Base-by-base conservation (phyloP, 2,797 vertebrate genomes). In the Poecilia velifera region DNA sequence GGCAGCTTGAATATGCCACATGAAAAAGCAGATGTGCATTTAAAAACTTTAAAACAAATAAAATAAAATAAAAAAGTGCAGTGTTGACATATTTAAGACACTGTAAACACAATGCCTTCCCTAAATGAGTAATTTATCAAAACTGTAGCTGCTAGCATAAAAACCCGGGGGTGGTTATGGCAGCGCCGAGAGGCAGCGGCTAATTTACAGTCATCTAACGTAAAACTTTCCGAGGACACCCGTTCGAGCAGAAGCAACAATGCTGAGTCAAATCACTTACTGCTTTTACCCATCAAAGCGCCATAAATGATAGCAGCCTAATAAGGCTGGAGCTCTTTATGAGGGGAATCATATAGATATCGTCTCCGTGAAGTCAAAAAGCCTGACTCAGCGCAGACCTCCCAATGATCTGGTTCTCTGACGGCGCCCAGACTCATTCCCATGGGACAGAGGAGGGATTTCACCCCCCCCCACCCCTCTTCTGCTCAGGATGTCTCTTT, bases 201-300 rank as follows among this genome's bases (percentile, higher is more conserved):
- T 71, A 16, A 71, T 79, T 47, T 72, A 70, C 45, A 73, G 78
- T 36, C 43, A 62, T 84, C 66, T 66, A 1, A 8, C 46, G 75
- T 83, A 82, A 81, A 80, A 84, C 45, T 80, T 90, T 88, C 75
- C 73, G 64, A 81, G 77, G 76, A 89, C 41, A 82, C 39, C 59
- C 31, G 25, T n/a, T 47, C 83, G 16, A 86, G 81, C 28, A 85
- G 75, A 88, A 86, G 89, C 78, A 86, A 47, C 45, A n/a, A 76
- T 82, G 89, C 91, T 93, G 92, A 93, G 83, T 94, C 91, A 93
- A 88, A 87, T 91, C 91, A 89, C 88, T 93, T 78, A 89, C 80
- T 86, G 87, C 81, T 84, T 71, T 89, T 87, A 80, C 74, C 77
- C 84, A 83, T 89, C 84, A 84, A 89, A 88, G 73, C 72, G 70